A percentile compares a stretch with the other conserved stretches of the same genome.
These are phyloP conservation scores for Drosophila miranda DNA, from an alignment of 1,140 invertebrate genomes.

Conservation along the genomic window DNA sequence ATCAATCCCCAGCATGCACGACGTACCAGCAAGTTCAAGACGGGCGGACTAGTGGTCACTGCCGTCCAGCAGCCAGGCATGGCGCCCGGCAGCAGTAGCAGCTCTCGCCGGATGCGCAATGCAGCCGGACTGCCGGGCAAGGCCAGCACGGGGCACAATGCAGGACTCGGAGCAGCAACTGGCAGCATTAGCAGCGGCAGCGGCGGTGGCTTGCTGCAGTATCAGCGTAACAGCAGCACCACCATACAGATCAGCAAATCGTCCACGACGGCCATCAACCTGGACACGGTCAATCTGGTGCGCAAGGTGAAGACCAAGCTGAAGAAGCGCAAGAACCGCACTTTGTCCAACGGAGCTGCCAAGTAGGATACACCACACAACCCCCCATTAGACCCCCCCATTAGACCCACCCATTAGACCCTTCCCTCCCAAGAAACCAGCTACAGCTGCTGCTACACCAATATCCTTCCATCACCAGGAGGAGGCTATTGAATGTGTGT, in stretches of 20 bases:
- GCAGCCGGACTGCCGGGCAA: constrained; percentile 24
- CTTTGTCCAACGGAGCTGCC: constrained; percentile 29
- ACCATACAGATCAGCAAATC: constrained; percentile 41
- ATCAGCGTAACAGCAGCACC: constrained; percentile 23
- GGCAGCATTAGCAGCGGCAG: no score
- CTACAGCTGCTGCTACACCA: not conserved
- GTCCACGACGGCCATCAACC: constrained; percentile 23
- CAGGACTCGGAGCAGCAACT: constrained; percentile 9
- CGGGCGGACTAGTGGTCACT: constrained; percentile 85
- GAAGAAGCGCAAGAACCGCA: constrained; percentile 75
- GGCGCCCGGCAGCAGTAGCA: constrained; percentile 28
- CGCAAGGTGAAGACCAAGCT: constrained; percentile 78
- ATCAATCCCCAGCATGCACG: not conserved
- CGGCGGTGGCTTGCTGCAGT: constrained; percentile 19
- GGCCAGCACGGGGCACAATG: constrained; percentile 1
- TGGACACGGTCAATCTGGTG: constrained; percentile 64
- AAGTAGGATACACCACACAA: constrained; percentile 26
- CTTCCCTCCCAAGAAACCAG: not conserved
- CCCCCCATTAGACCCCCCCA: constrained; percentile 5
- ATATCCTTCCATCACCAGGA: no score
- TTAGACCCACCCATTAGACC: not conserved
- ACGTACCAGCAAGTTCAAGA: constrained; percentile 83
- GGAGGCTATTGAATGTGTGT: not conserved
- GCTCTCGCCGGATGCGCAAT: constrained; percentile 51
- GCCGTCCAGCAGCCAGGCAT: constrained; percentile 77